Conservation (phyloP, 2,888 invertebrate genomes). For the Zaprionus bogoriensis region DNA sequence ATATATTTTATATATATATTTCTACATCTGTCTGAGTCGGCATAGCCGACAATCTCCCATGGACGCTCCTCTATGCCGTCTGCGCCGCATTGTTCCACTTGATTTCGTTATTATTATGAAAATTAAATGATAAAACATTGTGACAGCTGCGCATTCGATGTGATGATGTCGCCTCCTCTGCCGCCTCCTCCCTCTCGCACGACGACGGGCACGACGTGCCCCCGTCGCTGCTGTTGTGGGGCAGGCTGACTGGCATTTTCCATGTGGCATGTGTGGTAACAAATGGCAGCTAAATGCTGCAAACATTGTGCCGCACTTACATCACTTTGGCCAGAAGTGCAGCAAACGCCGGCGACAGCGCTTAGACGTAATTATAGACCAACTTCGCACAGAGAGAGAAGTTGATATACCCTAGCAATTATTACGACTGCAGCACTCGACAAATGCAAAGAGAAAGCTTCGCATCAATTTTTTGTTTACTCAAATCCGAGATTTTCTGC, state of each 20-base stretch:
- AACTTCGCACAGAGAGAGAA: constrained; percentile 9
- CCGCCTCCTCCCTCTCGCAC: not conserved
- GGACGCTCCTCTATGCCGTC: not conserved
- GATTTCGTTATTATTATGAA: constrained; percentile 77
- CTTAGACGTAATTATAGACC: constrained; percentile 61
- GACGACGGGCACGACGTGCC: too few relatives aligned
- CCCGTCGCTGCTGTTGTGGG: not conserved
- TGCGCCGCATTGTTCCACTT: constrained; percentile 55
- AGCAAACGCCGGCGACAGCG: constrained; percentile 22
- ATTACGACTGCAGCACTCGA: not conserved
- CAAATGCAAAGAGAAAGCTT: not conserved
- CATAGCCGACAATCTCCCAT: constrained; percentile 1
- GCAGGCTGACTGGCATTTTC: constrained; percentile 63
- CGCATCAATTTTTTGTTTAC: not conserved
- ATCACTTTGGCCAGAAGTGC: constrained; percentile 47
- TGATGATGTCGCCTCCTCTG: not conserved
- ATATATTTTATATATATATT: not conserved
- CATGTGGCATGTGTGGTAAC: constrained; percentile 49
- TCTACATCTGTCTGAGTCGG: not conserved
- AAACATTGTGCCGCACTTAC: constrained; percentile 10
- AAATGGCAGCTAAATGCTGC: constrained; percentile 67
- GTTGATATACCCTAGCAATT: constrained; percentile 36
- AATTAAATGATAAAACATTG: constrained; percentile 78
- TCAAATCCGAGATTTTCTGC: not conserved
- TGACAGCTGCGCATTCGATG: constrained; percentile 63